Evolutionary conservation across 2,888 invertebrate species (phyloP), one percentile per base, ranked within the genome.

Genomic region (Schrankia costaestrigalis): DNA sequence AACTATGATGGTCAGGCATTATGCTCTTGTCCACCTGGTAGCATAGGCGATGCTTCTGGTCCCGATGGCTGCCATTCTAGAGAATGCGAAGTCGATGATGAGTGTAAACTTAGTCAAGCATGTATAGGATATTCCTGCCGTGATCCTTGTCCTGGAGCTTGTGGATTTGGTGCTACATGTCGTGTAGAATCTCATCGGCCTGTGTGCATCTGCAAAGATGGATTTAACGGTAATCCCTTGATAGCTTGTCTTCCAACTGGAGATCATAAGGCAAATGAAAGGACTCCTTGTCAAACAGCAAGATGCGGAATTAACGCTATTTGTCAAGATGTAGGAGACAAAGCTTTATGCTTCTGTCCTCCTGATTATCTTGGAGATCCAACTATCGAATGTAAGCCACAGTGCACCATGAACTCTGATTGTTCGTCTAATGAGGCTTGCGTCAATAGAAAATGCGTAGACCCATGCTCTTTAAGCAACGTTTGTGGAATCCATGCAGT

Each of bases 331-430:
- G 76, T 92, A 29, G 90, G 89, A 26, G 90, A 92, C 37, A 85
- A 92, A 53, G 93, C 95, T 9, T 90, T 94, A 12, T 96, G 96
- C 71, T 92, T 93, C 0, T 96, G 96, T 64, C 79, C 93, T 26
- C 90, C 92, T 5, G 92, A 93, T 42, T 95, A 93, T 66, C 78
- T 91, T 38, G 96, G 96, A 6, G 93, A 96, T 82, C 95, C 96
- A 2, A 91, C 91, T 47, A 79, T 89, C 31, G 94, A 94, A 54
- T 96, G 92, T 68, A 90, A 90, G 64, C 93, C 94, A 12, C 95
- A 95, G 80, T 95, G 95, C 73, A 89, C 91, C n/a, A 90, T 94
- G 58, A 95, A 95, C 73, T 93, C 95, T 0, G 95, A 96, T 58
- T 96, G 96, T 73, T 87, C 91, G 7, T 78, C 90, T 2, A 90